Evolutionary conservation across 2,797 vertebrate species (phyloP).

Genomic region (Scolopax bukidnonensis): DNA sequence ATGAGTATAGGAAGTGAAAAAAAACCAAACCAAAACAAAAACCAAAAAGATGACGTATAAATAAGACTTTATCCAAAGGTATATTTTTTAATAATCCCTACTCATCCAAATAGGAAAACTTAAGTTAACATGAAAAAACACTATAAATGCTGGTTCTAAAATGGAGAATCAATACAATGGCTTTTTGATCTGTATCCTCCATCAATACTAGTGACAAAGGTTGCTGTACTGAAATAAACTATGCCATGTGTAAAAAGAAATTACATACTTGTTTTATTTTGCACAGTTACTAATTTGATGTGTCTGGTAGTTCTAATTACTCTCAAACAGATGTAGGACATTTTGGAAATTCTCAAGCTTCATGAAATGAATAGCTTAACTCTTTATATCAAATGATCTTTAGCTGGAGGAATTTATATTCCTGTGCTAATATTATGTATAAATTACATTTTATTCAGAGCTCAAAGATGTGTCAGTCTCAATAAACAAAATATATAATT

Average conservation of each 20-base stretch:
- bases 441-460: neutral
- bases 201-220: neutral
- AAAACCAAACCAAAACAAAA: neutral
- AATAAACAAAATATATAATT: neutral
- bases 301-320: neutral
- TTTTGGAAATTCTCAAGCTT: neutral
- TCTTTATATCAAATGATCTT: neutral
- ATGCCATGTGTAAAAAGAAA: neutral
- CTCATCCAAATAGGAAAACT: neutral
- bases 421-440: neutral
- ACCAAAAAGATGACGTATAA: accelerated
- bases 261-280: neutral
- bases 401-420: neutral
- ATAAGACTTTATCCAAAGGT: neutral
- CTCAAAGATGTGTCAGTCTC: neutral
- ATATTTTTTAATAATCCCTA: neutral
- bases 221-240: neutral
- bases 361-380: neutral
- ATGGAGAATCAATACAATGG: neutral
- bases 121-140: neutral
- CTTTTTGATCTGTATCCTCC: neutral
- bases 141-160: neutral
- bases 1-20: neutral
- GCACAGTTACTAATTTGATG: neutral
- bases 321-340: neutral